Evolutionary conservation across 2,113 vertebrate species (phyloP), one percentile per base, ranked within the genome.

Genomic region (Channa argus): DNA sequence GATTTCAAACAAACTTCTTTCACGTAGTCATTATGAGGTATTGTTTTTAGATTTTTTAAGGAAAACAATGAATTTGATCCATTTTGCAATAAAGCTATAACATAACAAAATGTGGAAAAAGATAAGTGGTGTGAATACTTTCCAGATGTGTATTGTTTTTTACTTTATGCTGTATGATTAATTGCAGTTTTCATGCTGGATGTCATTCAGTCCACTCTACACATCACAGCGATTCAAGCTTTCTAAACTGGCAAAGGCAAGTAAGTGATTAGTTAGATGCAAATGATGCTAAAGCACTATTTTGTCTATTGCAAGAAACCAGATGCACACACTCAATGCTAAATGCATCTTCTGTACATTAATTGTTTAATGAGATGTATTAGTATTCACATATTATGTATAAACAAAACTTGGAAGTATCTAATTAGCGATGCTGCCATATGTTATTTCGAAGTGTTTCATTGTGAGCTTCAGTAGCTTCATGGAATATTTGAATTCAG

Each of bases 281-380:
- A 76, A 77, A 73, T 80, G 54, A 73, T 72, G 60, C 56, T 50
- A 56, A 75, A 74, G 55, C 54, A 39, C 15, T 38, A 11, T 77
- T 72, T 53, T 46, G 62, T 72, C 61, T 56, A 51, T 55, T 74
- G 59, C 59, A 36, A 12, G 46, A 8, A 46, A 75, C 45, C 6
- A 63, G 63, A 50, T 68, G 36, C 66, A 69, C 41, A n/a, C 7
- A 71, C 36, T 69, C 13, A 4, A 54, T 24, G 61, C 64, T 80
- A 58, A 71, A 75, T 58, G 61, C 36, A 14, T 67, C 63, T 76
- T 39, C 36, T 37, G 52, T 33, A 54, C 61, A 80, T 65, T 69
- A 46, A 49, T 63, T 71, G 38, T 65, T 56, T 84, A 71, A 77
- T 75, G 63, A 78, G 63, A 50, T 76, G 65, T 63, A 46, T 24